Conservation (phyloP, 2,797 vertebrate species). For the Anguilla pacifica region DNA sequence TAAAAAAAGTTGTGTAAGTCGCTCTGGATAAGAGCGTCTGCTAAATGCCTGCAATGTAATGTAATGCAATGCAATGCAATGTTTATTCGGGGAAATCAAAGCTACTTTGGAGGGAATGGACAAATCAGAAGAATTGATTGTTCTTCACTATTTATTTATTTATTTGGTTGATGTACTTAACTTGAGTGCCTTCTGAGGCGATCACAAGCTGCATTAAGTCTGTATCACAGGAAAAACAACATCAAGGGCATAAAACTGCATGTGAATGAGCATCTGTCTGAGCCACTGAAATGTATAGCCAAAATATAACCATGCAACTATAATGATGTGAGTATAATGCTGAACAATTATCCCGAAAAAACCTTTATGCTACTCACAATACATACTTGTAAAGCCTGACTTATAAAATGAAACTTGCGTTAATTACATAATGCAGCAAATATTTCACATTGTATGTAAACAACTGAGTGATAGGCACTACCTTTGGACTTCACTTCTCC, state of each 20-base stretch:
- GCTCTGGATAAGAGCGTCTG: no score
- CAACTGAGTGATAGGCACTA: not conserved
- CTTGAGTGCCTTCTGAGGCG: not conserved
- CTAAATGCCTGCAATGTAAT: no score
- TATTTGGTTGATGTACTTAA: not conserved
- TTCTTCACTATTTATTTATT: not conserved
- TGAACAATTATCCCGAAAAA: not conserved
- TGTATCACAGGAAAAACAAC: not conserved
- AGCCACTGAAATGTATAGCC: not conserved
- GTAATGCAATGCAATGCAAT: no score
- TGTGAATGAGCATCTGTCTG: not conserved
- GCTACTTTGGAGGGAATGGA: not conserved
- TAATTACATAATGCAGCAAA: not conserved
- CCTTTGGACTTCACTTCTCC: not conserved
- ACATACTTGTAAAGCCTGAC: not conserved
- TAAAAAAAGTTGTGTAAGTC: no score
- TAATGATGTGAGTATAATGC: not conserved
- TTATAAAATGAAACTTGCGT: not conserved
- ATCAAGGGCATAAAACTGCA: not conserved
- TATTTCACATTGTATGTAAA: no score
- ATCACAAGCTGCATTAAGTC: not conserved
- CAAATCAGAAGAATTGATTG: not conserved
- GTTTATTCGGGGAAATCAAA: constrained; percentile 16
- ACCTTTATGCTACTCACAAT: not conserved
- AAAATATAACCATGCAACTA: not conserved